Conservation (phyloP, 1,140 invertebrate genomes). For the Trichogramma pretiosum region DNA sequence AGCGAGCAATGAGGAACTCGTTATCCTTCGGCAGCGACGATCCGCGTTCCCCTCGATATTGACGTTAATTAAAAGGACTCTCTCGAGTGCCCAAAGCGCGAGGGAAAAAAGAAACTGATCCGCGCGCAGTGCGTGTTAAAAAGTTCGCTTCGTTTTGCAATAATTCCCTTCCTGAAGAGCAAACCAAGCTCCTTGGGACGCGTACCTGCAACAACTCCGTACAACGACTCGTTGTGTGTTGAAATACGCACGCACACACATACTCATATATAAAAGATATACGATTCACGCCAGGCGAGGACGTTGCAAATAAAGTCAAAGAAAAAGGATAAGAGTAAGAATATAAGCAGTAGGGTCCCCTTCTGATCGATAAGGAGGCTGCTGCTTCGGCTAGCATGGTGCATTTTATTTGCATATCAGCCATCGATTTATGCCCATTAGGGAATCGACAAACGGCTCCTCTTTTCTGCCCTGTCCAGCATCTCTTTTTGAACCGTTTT, state of each 20-base stretch:
- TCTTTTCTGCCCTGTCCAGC: not conserved
- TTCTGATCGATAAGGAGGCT: not conserved
- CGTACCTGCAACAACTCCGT: too few relatives aligned
- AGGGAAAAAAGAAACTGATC: not conserved
- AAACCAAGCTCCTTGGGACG: too few relatives aligned
- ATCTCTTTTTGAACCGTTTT: not conserved
- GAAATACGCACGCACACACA: too few relatives aligned
- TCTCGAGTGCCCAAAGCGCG: not conserved
- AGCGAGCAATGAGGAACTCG: constrained; percentile 15
- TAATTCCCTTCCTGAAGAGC: too few relatives aligned
- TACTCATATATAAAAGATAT: too few relatives aligned
- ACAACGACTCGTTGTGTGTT: too few relatives aligned
- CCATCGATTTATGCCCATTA: constrained; percentile 19
- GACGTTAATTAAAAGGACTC: constrained; percentile 19
- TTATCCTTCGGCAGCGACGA: constrained; percentile 8
- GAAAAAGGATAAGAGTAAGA: not conserved
- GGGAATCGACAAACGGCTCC: not conserved
- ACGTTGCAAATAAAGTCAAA: not conserved
- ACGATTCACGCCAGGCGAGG: not conserved
- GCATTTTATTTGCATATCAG: constrained; percentile 17
- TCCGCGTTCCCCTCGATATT: constrained; percentile 12
- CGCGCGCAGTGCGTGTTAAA: too few relatives aligned
- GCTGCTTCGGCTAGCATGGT: not conserved
- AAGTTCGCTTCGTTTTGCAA: too few relatives aligned
- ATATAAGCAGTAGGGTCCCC: not conserved